Evolutionary conservation across 1,140 invertebrate genomes (phyloP), one percentile per base, ranked within the genome.

Genomic region (Chlorops oryzae): DNA sequence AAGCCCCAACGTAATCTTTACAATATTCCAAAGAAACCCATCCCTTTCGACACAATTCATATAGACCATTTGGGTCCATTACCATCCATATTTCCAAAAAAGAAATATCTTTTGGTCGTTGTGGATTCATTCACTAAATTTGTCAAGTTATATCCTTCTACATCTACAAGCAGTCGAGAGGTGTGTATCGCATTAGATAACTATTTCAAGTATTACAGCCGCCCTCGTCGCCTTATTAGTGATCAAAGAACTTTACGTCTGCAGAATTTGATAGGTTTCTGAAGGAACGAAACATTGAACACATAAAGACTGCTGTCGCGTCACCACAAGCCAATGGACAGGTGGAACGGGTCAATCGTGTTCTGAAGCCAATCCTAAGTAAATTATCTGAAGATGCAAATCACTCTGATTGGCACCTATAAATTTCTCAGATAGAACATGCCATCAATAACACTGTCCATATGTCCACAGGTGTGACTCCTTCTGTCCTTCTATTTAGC

Each of bases 41-140:
- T 32, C n/a, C 39, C 38, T 4, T 50, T 41, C 15, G 22, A 49
- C 47, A 68, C 39, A 52, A 20, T 62, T 9, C 60, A 65, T 47
- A 51, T 67, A 5, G 63, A 69, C 39, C 62, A 69, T 56, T 59
- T 58, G 25, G 63, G 62, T 2, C 62, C 61, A 17, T 17, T 46
- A 32, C 56, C 45, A 49, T 55, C 73, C 38, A 28, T 55, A 5
- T 67, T 67, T n/a, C 54, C 17, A 1, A 38, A 20, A 21, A 52
- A 15, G 71, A 77, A 61, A 45, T 74, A 77, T 51, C 66, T 67
- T 3, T 74, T 77, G 47, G 71, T 71, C 1, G 39, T 77, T 0
- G 74, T 72, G 41, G 51, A 72, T 51, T 58, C 64, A 35, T 67
- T 50, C 15, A 45, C 49, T 28, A 46, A 46, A 34, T 27, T 28